Evolutionary conservation across 2,797 vertebrate genomes (phyloP), one percentile per base, ranked within the genome.

Genomic region (Potorous gilbertii): DNA sequence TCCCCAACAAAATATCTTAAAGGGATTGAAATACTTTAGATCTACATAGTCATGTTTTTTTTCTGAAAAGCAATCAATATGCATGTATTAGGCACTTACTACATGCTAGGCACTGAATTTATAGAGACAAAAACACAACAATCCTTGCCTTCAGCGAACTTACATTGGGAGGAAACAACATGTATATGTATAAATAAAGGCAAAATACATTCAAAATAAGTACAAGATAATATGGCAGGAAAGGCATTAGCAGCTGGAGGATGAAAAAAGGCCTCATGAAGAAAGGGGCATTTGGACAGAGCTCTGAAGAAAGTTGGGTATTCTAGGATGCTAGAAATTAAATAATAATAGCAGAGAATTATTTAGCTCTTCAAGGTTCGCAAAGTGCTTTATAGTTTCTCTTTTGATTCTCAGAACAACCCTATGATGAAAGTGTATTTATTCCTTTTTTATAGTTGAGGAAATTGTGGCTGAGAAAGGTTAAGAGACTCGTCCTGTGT

Each of bases 401-500:
- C 31, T 55, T 1, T 0, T 87, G 55, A 96, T 40, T 28, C 56
- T 46, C 90, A 10, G 90, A 56, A 12, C 92, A 94, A 90, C 54
- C 90, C 90, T 89, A 5, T 27, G 74, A n/a, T 93, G 93, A 93
- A 87, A 81, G 96, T 93, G 62, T 94, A 96, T 94, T 96, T 90
- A 59, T 95, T 81, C 95, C 81, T 46, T 12, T 46, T 46, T 81
- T 46, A 46, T 5, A 46, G 74, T 10, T 34, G 59, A 34, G 55
- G 94, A 90, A 96, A 66, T 31, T 34, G 66, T 50, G 93, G 92
- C 95, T 91, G 27, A 96, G 92, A 97, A 90, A 56, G 94, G 55
- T 96, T 95, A 96, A 95, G 94, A 93, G 93, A 81, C 93, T 57
- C 81, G 92, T 93, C 91, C 93, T 94, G 92, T 95, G 94, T 96